phyloP scores from a whole-genome alignment of 1,140 invertebrate species.

The Musca domestica region DNA sequence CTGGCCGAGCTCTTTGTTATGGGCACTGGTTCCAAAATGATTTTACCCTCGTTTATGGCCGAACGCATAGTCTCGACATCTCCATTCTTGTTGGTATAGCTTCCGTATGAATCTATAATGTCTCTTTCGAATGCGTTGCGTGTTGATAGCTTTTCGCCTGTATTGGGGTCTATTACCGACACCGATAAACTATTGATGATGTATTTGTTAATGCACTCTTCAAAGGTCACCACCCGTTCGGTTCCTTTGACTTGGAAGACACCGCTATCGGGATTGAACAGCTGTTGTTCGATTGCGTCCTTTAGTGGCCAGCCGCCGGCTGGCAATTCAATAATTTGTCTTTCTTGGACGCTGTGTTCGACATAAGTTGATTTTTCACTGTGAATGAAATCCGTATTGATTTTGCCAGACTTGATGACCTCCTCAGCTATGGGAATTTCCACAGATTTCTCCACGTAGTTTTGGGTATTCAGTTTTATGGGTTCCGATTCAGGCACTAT shows the following conservation, averaged over 20 bases:
- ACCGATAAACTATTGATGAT: slow-evolving; percentile 82
- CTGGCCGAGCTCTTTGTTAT: slow-evolving; percentile 56
- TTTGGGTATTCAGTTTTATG: slow-evolving; percentile 55
- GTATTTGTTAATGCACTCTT: slow-evolving; percentile 81
- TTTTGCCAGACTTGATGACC: slow-evolving; percentile 51
- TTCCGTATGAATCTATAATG: slow-evolving; percentile 74
- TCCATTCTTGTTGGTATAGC: slow-evolving; percentile 62
- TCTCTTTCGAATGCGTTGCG: slow-evolving; percentile 73
- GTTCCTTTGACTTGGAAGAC: slow-evolving; percentile 85
- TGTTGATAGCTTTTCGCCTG: slow-evolving; percentile 68
- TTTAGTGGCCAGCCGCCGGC: slow-evolving; percentile 75
- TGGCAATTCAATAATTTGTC: slow-evolving; percentile 68
- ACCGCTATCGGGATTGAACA: slow-evolving; percentile 79
- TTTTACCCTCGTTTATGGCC: slow-evolving; percentile 69
- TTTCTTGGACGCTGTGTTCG: slow-evolving; percentile 44
- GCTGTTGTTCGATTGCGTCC: slow-evolving; percentile 72
- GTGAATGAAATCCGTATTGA: slow-evolving; percentile 55
- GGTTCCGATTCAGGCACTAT: slow-evolving; percentile 47
- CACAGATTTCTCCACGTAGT: slow-evolving; percentile 48
- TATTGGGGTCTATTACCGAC: slow-evolving; percentile 71
- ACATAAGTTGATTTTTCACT: slow-evolving; percentile 50
- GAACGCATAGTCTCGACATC: slow-evolving; percentile 70
- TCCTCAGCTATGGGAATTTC: slow-evolving; percentile 47
- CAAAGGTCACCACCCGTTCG: slow-evolving; percentile 78
- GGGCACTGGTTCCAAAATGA: slow-evolving; percentile 60